phyloP scores from a whole-genome alignment of 2,113 vertebrate genomes.

The Mystacornis crossleyi region DNA sequence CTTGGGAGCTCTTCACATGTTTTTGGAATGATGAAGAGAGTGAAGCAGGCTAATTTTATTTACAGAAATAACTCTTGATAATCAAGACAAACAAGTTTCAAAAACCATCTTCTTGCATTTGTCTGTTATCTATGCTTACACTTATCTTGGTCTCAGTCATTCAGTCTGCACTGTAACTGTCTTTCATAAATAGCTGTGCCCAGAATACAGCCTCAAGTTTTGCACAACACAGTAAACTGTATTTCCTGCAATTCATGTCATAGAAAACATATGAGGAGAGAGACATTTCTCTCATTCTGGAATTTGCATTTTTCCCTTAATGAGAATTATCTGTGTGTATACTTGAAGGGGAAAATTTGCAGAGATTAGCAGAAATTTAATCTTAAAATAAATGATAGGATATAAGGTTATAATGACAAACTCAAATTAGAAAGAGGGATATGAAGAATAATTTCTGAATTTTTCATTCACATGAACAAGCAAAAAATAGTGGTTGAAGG shows the following conservation, averaged over 20 bases:
- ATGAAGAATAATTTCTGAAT: not conserved
- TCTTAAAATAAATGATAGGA: not conserved
- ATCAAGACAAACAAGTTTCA: not conserved
- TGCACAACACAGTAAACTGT: not conserved
- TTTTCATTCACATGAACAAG: not conserved
- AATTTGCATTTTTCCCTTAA: not conserved
- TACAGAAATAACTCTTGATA: not conserved
- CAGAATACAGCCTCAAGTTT: fast-evolving
- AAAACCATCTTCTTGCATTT: not conserved
- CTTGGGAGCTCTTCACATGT: not conserved
- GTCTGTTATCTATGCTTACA: not conserved
- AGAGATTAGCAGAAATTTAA: not conserved
- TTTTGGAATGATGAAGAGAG: not conserved
- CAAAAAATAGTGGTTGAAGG: fast-evolving
- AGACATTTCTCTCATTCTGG: not conserved
- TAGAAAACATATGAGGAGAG: not conserved
- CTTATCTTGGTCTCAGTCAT: not conserved
- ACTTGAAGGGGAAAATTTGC: not conserved
- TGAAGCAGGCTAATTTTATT: not conserved
- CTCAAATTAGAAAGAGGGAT: not conserved
- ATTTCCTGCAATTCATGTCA: not conserved
- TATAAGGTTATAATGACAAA: not conserved
- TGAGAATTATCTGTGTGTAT: not conserved
- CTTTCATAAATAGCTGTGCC: not conserved
- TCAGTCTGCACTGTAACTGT: not conserved